These are phyloP conservation scores for Chaetops frenatus DNA, from an alignment of 2,113 vertebrate genomes.

Conservation along the genomic window DNA sequence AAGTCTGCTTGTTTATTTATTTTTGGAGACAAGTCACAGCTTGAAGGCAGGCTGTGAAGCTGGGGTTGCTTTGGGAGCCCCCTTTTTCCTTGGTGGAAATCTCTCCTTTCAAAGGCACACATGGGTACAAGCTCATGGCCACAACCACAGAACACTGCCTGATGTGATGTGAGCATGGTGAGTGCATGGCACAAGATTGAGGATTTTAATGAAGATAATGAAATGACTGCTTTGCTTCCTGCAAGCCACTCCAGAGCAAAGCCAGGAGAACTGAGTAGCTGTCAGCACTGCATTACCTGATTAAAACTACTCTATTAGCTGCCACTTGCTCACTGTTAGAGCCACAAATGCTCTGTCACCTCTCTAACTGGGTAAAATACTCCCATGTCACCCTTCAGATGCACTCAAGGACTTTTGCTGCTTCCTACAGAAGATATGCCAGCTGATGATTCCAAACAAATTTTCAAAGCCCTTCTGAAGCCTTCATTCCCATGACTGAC, in stretches of 20 bases:
- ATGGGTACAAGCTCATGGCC: not conserved
- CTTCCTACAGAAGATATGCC: not conserved
- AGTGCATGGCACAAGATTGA: not conserved
- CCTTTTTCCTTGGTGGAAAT: not conserved
- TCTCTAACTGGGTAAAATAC: not conserved
- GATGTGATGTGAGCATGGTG: rapidly evolving
- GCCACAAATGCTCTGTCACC: not conserved
- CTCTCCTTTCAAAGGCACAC: not conserved
- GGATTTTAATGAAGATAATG: not conserved
- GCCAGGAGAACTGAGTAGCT: not conserved
- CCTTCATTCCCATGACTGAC: not conserved
- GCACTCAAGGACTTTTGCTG: not conserved
- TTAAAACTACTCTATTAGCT: not conserved
- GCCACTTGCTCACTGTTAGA: not conserved
- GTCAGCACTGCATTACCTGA: not conserved
- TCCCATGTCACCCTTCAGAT: not conserved
- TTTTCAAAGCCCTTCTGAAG: not conserved
- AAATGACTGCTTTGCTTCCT: not conserved
- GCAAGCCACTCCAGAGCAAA: not conserved
- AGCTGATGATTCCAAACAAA: not conserved
- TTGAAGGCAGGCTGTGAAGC: not conserved
- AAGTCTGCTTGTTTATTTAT: not conserved
- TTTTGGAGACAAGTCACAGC: not conserved
- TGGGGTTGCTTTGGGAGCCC: not conserved
- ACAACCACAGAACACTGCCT: rapidly evolving